These are phyloP conservation scores for Catamblyrhynchus diadema DNA, from an alignment of 2,797 vertebrate genomes.

Conservation along the genomic window DNA sequence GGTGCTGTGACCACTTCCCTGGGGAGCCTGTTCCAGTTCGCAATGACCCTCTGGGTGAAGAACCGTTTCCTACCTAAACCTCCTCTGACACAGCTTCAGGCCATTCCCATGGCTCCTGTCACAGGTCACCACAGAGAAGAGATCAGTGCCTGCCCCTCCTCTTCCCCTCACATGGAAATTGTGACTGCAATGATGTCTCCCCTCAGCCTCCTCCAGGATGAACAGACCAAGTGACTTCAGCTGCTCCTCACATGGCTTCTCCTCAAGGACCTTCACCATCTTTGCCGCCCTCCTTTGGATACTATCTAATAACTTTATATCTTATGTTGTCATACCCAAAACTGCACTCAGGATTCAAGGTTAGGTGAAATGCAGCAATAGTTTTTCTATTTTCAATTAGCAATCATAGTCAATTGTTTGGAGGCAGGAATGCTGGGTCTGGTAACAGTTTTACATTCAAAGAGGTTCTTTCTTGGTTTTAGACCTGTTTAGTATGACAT, in stretches of 20 bases:
- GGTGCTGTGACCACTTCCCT: neutral
- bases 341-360: neutral
- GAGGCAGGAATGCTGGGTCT: neutral
- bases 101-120: neutral
- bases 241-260: rapidly evolving
- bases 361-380: neutral
- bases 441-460: neutral
- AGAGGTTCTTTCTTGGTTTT: neutral
- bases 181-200: rapidly evolving
- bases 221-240: neutral
- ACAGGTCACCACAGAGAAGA: neutral
- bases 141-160: too few relatives aligned
- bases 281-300: neutral
- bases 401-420: neutral
- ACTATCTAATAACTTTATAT: neutral
- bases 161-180: neutral
- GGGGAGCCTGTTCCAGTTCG: neutral
- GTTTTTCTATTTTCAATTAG: neutral
- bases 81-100: neutral
- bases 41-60: rapidly evolving
- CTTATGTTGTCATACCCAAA: neutral
- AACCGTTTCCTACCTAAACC: neutral
- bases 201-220: neutral
- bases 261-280: neutral
- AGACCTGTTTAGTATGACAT: neutral